Evolutionary conservation across 1,140 invertebrate genomes (phyloP).

Genomic region (Thaumatotibia leucotreta): DNA sequence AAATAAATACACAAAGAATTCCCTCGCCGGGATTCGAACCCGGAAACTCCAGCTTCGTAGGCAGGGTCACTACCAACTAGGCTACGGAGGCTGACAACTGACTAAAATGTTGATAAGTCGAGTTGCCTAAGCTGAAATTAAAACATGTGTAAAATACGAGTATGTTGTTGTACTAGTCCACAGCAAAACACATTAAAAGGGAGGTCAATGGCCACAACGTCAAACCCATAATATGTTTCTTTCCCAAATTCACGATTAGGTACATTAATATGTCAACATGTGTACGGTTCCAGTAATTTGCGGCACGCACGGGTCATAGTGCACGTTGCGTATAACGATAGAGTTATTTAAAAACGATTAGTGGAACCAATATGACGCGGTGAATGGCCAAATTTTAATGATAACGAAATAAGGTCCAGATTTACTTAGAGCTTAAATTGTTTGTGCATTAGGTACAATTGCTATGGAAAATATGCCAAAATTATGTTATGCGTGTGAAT

Average conservation of each 20-base stretch:
- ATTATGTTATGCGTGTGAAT: not conserved
- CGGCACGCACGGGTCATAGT: conserved; percentile 1
- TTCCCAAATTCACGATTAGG: not conserved
- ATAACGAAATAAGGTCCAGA: not conserved
- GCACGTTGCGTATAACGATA: not conserved
- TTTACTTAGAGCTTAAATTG: not conserved
- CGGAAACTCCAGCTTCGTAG: too few species aligned
- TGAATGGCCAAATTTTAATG: not conserved
- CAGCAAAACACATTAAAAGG: not conserved
- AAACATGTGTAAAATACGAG: too few species aligned
- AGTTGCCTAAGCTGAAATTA: too few species aligned
- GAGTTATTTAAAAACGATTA: conserved; percentile 13
- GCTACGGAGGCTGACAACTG: too few species aligned
- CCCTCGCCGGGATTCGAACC: too few species aligned
- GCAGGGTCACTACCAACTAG: too few species aligned
- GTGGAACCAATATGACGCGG: not conserved
- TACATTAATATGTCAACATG: conserved; percentile 4
- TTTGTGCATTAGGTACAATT: not conserved
- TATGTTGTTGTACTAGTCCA: too few species aligned
- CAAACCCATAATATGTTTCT: not conserved
- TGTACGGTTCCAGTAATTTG: not conserved
- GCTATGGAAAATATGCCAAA: not conserved
- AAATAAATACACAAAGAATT: too few species aligned
- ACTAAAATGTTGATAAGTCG: too few species aligned
- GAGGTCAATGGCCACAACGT: not conserved